phyloP scores from a whole-genome alignment of 2,113 vertebrate species.

The Marcusenius ussheri region DNA sequence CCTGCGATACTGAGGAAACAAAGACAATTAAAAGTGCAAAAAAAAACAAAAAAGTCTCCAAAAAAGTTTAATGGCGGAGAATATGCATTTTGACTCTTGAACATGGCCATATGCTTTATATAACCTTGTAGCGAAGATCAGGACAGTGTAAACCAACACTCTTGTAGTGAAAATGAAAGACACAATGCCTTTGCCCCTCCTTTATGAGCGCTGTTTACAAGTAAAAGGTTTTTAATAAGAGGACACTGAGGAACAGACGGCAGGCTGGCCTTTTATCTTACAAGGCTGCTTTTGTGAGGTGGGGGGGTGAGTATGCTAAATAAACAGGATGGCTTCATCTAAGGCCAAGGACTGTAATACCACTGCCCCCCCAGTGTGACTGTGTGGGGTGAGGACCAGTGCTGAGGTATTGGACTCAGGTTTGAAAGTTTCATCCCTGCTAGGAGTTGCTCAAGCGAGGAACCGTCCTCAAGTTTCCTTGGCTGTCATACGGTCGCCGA shows the following conservation, averaged over 20 bases:
- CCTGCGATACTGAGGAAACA: not conserved
- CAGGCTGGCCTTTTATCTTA: slow-evolving; percentile 60
- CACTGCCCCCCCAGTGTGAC: slow-evolving; percentile 27
- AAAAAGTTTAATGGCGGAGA: not conserved
- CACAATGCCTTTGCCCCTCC: not conserved
- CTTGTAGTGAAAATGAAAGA: not conserved
- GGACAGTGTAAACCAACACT: slow-evolving; percentile 10
- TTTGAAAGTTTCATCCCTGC: not conserved
- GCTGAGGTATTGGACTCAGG: not conserved
- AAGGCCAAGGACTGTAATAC: slow-evolving; percentile 5
- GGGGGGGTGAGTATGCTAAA: slow-evolving; percentile 36
- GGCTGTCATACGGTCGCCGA: not conserved
- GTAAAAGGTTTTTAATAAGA: slow-evolving; percentile 63
- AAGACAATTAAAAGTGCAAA: not conserved
- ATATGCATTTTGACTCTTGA: not conserved
- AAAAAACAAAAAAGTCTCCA: not conserved
- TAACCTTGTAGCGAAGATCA: not conserved
- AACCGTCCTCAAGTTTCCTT: not conserved
- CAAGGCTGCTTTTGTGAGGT: slow-evolving; percentile 38
- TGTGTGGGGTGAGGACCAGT: not conserved
- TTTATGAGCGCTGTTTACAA: slow-evolving; percentile 54
- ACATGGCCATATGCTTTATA: too few species aligned
- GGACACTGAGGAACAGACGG: slow-evolving; percentile 40
- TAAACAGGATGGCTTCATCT: slow-evolving; percentile 30
- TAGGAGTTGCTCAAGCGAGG: not conserved